These are phyloP conservation scores for Calliphora vicina DNA, from an alignment of 1,140 invertebrate species.

Conservation along the genomic window DNA sequence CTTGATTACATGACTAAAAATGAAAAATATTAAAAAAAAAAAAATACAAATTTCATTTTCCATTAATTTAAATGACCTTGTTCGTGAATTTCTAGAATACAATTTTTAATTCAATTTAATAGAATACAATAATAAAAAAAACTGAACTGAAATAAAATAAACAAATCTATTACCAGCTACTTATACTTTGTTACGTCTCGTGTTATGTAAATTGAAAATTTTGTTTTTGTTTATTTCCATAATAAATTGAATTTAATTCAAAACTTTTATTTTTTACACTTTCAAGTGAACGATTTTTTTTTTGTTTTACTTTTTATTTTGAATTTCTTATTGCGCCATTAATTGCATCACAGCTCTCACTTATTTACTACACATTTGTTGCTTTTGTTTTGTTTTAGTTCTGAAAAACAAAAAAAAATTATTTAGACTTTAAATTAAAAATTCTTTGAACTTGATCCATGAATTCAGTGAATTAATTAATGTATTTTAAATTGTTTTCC, in stretches of 20 bases:
- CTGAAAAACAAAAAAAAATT: background rate
- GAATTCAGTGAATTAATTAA: background rate
- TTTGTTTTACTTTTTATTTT: background rate
- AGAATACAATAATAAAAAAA: background rate
- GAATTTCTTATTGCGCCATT: constrained; percentile 4
- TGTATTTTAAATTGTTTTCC: background rate
- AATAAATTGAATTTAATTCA: constrained; percentile 1
- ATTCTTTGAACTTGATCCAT: constrained; percentile 3
- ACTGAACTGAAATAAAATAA: background rate
- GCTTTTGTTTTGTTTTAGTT: background rate
- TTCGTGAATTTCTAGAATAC: background rate
- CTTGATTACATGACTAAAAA: constrained; percentile 7
- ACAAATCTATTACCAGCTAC: background rate
- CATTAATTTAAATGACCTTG: constrained; percentile 6
- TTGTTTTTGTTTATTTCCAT: background rate
- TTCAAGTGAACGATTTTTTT: background rate
- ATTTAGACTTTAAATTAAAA: background rate
- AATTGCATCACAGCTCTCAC: background rate
- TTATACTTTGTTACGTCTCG: background rate
- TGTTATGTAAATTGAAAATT: background rate
- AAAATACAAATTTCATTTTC: constrained; percentile 8
- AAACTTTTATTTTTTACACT: background rate
- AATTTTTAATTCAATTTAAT: constrained; percentile 9
- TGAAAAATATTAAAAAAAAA: too few species aligned
- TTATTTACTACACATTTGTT: background rate